Base-by-base conservation (phyloP, 2,113 vertebrate genomes). In the Psammodynastes pulverulentus region DNA sequence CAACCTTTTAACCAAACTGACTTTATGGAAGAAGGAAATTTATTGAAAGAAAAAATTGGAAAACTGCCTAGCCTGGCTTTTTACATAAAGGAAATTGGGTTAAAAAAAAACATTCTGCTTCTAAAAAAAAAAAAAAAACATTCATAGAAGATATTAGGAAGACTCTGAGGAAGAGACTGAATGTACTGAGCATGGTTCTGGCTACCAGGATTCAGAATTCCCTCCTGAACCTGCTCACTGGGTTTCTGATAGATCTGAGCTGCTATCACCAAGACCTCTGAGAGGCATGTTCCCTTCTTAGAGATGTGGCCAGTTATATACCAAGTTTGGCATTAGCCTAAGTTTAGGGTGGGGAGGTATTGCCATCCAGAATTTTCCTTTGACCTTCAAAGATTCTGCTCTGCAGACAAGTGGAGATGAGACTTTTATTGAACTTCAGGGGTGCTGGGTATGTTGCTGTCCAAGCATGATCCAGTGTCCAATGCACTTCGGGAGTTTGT, bases 401-500 rank as follows among this genome's bases (percentile, higher is more conserved):
- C 9, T 58, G 9, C 26, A 62, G 56, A 62, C 9, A 62, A 62
- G 9, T 62, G 26, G 56, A 62, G 3, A 58, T 58, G 9, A 58
- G 3, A 29, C 3, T 58, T 23, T 24, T 58, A 29, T 29, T 58
- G 9, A 62, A 62, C 9, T 62, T 12, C 26, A 3, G 26, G 29
- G 9, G 1, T 12, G 3, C 1, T 29, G 2, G 56, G 1, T 62
- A 62, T 62, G 56, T 62, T 62, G 56, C 26, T 62, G 9, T 0
- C 24, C 56, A 1, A 26, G 24, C 3, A 58, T 58, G 56, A 4
- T 4, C 13, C 9, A 0, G 1, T 67, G 58, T 67, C 29, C 58
- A n/a, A 15, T 67, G 0, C 9, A 62, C 26, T n/a, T n/a, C 0
- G 3, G 4, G 29, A 62, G 1, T 0, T n/a, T n/a, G 29, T 62